phyloP scores from a whole-genome alignment of 2,797 vertebrate species.

The Arctocebus calabarensis region DNA sequence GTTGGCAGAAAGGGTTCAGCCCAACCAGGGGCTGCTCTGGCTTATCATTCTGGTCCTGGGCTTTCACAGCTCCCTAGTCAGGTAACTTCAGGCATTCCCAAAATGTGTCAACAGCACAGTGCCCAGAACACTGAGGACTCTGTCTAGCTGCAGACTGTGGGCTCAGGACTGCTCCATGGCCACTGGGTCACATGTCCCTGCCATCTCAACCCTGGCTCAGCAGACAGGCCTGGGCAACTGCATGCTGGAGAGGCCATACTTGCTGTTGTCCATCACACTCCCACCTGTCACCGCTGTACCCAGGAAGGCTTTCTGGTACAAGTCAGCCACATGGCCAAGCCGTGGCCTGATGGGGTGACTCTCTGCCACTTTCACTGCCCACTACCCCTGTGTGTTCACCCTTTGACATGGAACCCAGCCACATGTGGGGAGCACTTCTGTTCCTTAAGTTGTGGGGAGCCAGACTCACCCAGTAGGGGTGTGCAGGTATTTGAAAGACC shows the following conservation, averaged over 20 bases:
- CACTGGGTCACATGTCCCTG: rapidly evolving
- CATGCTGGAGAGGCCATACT: rapidly evolving
- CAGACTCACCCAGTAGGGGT: neutral
- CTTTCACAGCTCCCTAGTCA: rapidly evolving
- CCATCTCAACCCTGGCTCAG: neutral
- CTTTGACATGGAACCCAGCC: too few relatives aligned
- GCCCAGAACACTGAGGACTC: neutral
- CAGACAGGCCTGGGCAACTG: neutral
- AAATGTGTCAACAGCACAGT: rapidly evolving
- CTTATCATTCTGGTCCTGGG: rapidly evolving
- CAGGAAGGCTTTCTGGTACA: neutral
- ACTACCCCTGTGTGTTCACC: too few relatives aligned
- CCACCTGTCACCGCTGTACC: too few relatives aligned
- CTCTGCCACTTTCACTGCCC: too few relatives aligned
- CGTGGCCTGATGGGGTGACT: rapidly evolving
- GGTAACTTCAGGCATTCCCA: neutral
- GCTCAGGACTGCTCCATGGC: neutral
- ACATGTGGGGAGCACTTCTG: neutral
- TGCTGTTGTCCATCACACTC: neutral
- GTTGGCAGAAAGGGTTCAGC: neutral
- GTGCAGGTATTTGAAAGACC: too few relatives aligned
- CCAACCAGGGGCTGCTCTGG: neutral
- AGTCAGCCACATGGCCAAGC: neutral
- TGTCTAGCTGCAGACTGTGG: neutral
- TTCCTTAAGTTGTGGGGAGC: neutral